phyloP scores from a whole-genome alignment of 2,888 invertebrate genomes.

The Arrhopalites spinosus region DNA sequence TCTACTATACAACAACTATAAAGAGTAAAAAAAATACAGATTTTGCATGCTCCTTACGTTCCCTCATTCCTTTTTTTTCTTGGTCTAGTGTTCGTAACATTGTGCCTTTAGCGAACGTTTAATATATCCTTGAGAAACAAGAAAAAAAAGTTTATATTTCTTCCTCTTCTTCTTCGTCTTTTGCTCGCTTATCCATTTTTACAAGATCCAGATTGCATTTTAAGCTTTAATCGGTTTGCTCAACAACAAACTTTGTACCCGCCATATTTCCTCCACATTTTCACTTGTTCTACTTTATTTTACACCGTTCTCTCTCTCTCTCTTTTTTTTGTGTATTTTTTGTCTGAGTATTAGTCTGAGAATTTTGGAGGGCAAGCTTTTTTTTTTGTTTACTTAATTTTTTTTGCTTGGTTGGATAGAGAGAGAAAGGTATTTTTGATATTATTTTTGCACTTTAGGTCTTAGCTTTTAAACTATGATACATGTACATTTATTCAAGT shows the following conservation, averaged over 20 bases:
- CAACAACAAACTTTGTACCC: neutral
- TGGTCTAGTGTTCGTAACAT: neutral
- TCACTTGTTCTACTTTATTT: neutral
- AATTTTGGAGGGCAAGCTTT: too few species aligned
- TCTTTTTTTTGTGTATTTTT: neutral
- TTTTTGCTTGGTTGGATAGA: too few species aligned
- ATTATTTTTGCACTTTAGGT: too few species aligned
- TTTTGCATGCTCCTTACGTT: slow-evolving; percentile 18
- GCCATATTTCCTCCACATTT: slow-evolving; percentile 2
- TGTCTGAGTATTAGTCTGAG: too few species aligned
- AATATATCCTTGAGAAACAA: neutral
- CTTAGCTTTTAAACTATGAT: too few species aligned
- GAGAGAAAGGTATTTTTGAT: too few species aligned
- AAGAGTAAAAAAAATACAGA: neutral
- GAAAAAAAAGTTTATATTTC: neutral
- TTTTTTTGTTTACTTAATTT: too few species aligned
- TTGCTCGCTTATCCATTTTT: slow-evolving; percentile 13
- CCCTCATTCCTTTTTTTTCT: neutral
- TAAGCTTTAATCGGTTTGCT: slow-evolving; percentile 22
- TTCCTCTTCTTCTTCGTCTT: neutral
- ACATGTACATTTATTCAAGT: too few species aligned
- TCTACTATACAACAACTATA: neutral
- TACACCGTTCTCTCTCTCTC: neutral
- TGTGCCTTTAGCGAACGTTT: slow-evolving; percentile 6
- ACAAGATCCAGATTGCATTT: slow-evolving; percentile 26